phyloP scores from a whole-genome alignment of 2,888 invertebrate genomes.

The Cynaeus angustus region DNA sequence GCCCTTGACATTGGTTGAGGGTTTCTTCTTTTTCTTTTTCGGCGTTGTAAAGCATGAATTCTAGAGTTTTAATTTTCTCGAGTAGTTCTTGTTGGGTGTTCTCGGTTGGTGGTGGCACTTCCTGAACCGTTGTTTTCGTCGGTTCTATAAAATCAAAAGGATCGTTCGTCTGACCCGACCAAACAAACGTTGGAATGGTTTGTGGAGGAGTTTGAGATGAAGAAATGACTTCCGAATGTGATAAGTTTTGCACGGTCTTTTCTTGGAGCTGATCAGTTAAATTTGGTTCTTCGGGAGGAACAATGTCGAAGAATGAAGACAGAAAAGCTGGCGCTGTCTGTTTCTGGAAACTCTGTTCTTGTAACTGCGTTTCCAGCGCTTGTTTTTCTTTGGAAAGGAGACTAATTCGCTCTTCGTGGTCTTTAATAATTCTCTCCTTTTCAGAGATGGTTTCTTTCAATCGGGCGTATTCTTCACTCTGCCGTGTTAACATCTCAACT shows the following conservation, averaged over 20 bases:
- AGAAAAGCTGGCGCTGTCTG: background rate
- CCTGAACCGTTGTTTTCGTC: background rate
- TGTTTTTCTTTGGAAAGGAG: background rate
- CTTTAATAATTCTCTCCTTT: conserved; percentile 1
- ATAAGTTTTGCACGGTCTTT: background rate
- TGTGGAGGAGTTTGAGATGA: background rate
- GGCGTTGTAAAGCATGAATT: conserved; percentile 69
- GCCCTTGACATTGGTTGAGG: conserved; percentile 66
- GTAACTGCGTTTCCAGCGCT: background rate
- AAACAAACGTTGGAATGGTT: conserved; percentile 57
- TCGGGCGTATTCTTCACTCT: background rate
- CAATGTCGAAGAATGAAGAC: conserved; percentile 24
- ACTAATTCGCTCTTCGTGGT: background rate
- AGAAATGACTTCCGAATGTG: background rate
- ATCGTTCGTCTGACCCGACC: conserved; percentile 57
- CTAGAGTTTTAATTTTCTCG: conserved; percentile 68
- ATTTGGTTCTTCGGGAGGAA: background rate
- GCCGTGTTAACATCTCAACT: background rate
- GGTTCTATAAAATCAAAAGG: conserved; percentile 54
- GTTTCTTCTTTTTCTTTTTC: conserved; percentile 70
- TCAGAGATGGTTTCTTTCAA: background rate
- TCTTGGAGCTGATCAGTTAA: too few species aligned
- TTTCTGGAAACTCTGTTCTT: background rate
- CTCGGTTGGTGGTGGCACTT: conserved; percentile 39
- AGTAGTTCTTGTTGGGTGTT: conserved; percentile 64